A percentile compares a stretch with the other conserved stretches of the same genome.
These are phyloP conservation scores for Macaria liturata DNA, from an alignment of 2,888 invertebrate species.

Conservation along the genomic window DNA sequence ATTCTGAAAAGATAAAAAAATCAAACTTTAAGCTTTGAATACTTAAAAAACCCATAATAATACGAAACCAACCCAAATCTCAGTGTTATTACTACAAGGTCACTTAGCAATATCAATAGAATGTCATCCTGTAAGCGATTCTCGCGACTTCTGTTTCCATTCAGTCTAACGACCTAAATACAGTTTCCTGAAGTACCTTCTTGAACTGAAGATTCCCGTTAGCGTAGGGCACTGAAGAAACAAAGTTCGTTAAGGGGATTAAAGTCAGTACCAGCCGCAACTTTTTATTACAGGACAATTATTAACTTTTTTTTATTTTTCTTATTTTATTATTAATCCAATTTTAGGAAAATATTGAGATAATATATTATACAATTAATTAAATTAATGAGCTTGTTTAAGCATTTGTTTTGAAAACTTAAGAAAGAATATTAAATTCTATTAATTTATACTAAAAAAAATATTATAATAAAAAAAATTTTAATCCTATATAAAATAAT, in stretches of 20 bases:
- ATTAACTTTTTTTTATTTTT: slow-evolving; percentile 83
- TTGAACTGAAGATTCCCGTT: slow-evolving; percentile 28
- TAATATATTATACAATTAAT: slow-evolving; percentile 69
- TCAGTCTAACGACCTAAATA: slow-evolving; percentile 6
- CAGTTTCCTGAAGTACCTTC: slow-evolving; percentile 10
- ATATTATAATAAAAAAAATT: slow-evolving; percentile 69
- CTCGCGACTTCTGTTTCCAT: slow-evolving; percentile 3
- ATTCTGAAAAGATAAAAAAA: no score
- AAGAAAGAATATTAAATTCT: slow-evolving; percentile 83
- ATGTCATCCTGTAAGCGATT: slow-evolving; percentile 7
- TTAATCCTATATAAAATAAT: slow-evolving; percentile 82
- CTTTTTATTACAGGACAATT: slow-evolving; percentile 82
- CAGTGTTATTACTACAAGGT: neutral
- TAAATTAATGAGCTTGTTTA: slow-evolving; percentile 86
- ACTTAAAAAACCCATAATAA: no score
- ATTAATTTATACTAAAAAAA: slow-evolving; percentile 82
- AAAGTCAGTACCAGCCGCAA: slow-evolving; percentile 37
- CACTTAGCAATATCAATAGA: slow-evolving; percentile 1
- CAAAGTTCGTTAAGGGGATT: slow-evolving; percentile 45
- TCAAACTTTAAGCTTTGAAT: no score
- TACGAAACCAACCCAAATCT: no score
- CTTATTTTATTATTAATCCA: slow-evolving; percentile 81
- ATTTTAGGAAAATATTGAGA: slow-evolving; percentile 80
- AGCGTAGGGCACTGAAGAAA: slow-evolving; percentile 36
- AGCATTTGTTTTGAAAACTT: slow-evolving; percentile 89